Conservation (phyloP, 2,113 vertebrate species). For the Microtus ochrogaster region DNA sequence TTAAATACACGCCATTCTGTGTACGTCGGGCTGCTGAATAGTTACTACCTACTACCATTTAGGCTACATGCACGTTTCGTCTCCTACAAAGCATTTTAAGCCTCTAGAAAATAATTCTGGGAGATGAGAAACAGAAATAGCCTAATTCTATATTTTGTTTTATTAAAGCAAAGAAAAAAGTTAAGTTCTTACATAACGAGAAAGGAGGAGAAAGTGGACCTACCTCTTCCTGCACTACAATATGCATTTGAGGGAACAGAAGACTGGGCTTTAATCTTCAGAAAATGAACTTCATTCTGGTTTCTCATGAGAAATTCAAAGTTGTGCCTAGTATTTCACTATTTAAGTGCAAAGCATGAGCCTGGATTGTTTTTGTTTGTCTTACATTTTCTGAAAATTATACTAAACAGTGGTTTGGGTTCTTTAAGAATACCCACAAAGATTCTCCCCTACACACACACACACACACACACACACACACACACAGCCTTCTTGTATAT, state of each 20-base stretch:
- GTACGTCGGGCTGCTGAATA: too few relatives aligned
- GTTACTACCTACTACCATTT: background rate
- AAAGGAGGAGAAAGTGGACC: background rate
- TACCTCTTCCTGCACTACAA: conserved; percentile 35
- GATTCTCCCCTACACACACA: background rate
- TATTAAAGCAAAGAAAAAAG: conserved; percentile 21
- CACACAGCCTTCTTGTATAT: background rate
- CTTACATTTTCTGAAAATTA: conserved; percentile 44
- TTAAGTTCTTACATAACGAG: background rate
- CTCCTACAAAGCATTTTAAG: conserved; percentile 51
- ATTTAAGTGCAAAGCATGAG: background rate
- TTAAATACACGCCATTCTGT: background rate
- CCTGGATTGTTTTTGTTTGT: background rate
- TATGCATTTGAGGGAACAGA: background rate
- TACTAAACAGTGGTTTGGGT: conserved; percentile 1
- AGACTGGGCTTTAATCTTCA: background rate
- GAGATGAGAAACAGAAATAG: background rate
- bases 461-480: too few relatives aligned
- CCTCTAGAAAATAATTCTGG: conserved; percentile 36
- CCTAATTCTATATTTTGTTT: background rate
- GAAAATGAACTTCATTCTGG: conserved; percentile 16
- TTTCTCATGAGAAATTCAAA: conserved; percentile 12
- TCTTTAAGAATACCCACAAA: conserved; percentile 14
- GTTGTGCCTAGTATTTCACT: background rate
- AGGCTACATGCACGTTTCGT: background rate